These are phyloP conservation scores for Cyphomyrus plagiostoma DNA, from an alignment of 2,113 vertebrate genomes.

Conservation along the genomic window DNA sequence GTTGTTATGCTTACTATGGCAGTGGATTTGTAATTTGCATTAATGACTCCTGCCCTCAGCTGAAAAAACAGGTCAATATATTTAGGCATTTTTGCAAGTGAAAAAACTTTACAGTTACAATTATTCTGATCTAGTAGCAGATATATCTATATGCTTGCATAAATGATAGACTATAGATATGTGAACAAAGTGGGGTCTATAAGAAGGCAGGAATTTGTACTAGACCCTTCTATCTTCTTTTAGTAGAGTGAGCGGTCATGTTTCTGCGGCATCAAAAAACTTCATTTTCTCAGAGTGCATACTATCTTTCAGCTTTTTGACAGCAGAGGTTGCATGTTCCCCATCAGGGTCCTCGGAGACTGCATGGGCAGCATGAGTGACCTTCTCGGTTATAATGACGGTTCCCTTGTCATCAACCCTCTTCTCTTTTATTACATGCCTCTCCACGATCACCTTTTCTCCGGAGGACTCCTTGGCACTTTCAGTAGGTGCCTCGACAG, in stretches of 20 bases:
- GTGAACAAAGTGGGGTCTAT: not conserved
- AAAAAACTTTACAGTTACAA: not conserved
- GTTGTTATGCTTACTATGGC: slow-evolving; percentile 5
- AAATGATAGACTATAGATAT: not conserved
- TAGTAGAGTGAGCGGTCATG: slow-evolving; percentile 34
- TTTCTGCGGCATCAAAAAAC: slow-evolving; percentile 58
- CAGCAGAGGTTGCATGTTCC: slow-evolving; percentile 53
- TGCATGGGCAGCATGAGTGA: slow-evolving; percentile 40
- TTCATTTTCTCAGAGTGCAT: slow-evolving; percentile 65
- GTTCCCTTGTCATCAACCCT: slow-evolving; percentile 51
- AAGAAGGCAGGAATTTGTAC: not conserved
- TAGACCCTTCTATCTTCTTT: slow-evolving; percentile 26
- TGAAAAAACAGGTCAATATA: not conserved
- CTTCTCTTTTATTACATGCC: slow-evolving; percentile 43
- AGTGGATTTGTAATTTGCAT: slow-evolving; percentile 4
- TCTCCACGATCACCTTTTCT: slow-evolving; percentile 39
- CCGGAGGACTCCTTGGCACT: slow-evolving; percentile 4
- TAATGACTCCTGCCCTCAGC: not conserved
- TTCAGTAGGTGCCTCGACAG: slow-evolving; percentile 33
- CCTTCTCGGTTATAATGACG: slow-evolving; percentile 51
- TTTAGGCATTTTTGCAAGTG: not conserved
- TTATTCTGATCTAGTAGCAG: not conserved
- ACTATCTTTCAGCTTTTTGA: slow-evolving; percentile 54
- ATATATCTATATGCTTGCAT: not conserved
- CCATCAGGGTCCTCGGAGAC: slow-evolving; percentile 45